Percentiles rank a stretch among this genome's conserved stretches.
These are phyloP conservation scores for Lanistes nyassanus DNA, from an alignment of 1,140 invertebrate species.

Conservation along the genomic window DNA sequence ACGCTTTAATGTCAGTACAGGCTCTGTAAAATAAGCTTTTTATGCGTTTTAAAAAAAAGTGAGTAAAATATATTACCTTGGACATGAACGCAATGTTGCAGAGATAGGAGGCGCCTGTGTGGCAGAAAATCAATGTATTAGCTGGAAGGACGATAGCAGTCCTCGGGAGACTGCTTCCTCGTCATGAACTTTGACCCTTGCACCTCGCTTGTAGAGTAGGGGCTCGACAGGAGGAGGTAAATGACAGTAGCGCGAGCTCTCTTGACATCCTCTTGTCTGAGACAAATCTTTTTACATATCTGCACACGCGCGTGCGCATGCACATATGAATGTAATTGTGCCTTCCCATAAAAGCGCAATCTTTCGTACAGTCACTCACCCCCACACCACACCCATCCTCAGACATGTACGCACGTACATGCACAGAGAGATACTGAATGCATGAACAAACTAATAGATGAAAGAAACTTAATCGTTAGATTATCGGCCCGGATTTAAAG, in stretches of 20 bases:
- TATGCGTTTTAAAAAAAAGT: background rate
- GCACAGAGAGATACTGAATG: background rate
- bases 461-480: too few species aligned
- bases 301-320: slow-evolving; percentile 1
- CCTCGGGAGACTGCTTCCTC: background rate
- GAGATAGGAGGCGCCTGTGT: too few species aligned
- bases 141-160: background rate
- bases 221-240: too few species aligned
- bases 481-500: too few species aligned
- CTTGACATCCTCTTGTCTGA: background rate
- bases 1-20: background rate
- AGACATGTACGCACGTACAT: background rate
- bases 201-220: too few species aligned
- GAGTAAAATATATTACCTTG: background rate
- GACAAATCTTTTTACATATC: background rate
- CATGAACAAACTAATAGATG: too few species aligned
- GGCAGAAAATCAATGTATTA: background rate
- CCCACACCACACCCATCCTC: background rate
- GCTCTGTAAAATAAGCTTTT: background rate
- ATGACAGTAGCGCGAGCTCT: background rate
- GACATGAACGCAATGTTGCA: background rate
- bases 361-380: background rate
- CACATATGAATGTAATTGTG: background rate
- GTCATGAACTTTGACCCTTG: background rate
- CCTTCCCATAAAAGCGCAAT: background rate